Evolutionary conservation across 2,888 invertebrate genomes (phyloP).

Genomic region (Melinaea menophilus): DNA sequence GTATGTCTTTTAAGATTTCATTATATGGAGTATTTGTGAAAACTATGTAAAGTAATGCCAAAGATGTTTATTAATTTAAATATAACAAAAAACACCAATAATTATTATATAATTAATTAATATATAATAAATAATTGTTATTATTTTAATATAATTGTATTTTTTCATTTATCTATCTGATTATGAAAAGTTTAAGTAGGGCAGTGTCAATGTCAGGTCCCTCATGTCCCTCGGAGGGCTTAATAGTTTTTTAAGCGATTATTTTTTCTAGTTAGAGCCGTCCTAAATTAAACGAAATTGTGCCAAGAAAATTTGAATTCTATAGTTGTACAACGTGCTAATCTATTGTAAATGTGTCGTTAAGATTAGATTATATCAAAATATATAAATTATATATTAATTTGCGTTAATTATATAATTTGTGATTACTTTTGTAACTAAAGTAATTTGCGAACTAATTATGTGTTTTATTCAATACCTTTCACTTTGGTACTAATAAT

Average conservation of each 20-base stretch:
- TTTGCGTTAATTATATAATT: slow-evolving; percentile 52
- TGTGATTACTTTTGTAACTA: slow-evolving; percentile 39
- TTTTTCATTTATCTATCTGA: too few relatives aligned
- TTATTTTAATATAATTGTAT: too few relatives aligned
- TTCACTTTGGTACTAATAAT: background rate
- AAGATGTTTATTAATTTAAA: too few relatives aligned
- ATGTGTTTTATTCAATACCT: slow-evolving; percentile 33
- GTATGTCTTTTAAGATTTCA: too few relatives aligned
- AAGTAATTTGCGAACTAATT: slow-evolving; percentile 34
- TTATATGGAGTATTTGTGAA: too few relatives aligned
- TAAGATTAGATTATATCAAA: slow-evolving; percentile 22
- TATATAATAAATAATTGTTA: too few relatives aligned
- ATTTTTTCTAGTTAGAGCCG: slow-evolving; percentile 58
- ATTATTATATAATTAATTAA: too few relatives aligned
- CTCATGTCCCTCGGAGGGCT: too few relatives aligned
- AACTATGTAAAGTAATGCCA: too few relatives aligned
- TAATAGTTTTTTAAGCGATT: slow-evolving; percentile 15
- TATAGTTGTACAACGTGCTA: slow-evolving; percentile 34
- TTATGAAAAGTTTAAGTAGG: too few relatives aligned
- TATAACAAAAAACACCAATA: too few relatives aligned
- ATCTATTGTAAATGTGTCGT: slow-evolving; percentile 29
- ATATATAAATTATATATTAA: slow-evolving; percentile 33
- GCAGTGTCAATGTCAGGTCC: too few relatives aligned
- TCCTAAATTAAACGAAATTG: slow-evolving; percentile 60
- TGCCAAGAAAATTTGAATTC: slow-evolving; percentile 57